A percentile compares a stretch with the other conserved stretches of the same genome.
Evolutionary conservation across 30 jellyfish, hydroid and myxozoan species (phyloP).

Genomic region (Chrysaora quinquecirrha): DNA sequence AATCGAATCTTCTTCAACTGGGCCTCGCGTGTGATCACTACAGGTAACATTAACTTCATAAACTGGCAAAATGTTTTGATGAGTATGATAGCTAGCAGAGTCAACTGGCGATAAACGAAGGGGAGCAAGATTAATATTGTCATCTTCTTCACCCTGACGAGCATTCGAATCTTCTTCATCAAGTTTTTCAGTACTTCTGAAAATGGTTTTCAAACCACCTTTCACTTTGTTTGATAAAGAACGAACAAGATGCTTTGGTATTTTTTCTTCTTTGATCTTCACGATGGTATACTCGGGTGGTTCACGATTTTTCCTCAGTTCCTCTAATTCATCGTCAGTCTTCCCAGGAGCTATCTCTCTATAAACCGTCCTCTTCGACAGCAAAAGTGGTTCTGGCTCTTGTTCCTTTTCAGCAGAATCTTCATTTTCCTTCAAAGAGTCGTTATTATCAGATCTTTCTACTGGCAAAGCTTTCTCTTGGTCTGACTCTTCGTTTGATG

Average conservation of each 20-base stretch:
- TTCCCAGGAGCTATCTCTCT: not conserved
- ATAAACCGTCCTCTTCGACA: too few species aligned
- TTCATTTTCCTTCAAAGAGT: too few species aligned
- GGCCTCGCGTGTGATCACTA: not conserved
- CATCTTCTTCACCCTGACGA: not conserved
- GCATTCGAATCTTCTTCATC: not conserved
- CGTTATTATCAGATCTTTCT: too few species aligned
- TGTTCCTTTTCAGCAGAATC: too few species aligned
- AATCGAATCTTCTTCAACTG: not conserved
- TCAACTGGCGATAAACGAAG: not conserved
- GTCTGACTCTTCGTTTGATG: too few species aligned
- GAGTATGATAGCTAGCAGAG: not conserved
- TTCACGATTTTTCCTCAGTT: not conserved
- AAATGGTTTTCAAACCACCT: not conserved
- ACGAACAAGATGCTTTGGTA: not conserved
- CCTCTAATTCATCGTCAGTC: not conserved
- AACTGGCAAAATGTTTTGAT: too few species aligned
- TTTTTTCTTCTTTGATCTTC: not conserved
- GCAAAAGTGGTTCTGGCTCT: too few species aligned
- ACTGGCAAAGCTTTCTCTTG: too few species aligned
- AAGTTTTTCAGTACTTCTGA: not conserved
- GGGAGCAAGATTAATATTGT: not conserved
- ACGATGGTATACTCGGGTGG: not conserved
- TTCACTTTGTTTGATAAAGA: not conserved
- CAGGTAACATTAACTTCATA: not conserved